Percentiles rank a stretch among this genome's conserved stretches.
Conservation (phyloP, 2,797 vertebrate genomes). For the Micrastur ruficollis region DNA sequence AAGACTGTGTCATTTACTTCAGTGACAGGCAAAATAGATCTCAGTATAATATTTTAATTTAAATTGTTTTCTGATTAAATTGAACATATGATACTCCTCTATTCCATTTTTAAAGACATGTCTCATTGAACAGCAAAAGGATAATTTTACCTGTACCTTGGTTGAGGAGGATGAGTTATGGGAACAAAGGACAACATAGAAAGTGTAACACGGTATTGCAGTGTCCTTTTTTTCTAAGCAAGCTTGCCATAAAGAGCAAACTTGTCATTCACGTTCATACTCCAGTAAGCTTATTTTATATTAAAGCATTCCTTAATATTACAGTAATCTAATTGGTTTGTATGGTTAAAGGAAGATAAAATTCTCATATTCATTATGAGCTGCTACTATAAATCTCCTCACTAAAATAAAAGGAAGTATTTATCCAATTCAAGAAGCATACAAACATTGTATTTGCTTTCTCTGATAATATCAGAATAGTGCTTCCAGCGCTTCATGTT, state of each 20-base stretch:
- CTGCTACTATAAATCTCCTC: background rate
- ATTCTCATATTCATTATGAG: background rate
- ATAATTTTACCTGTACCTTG: background rate
- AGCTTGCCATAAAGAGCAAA: background rate
- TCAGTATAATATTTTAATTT: background rate
- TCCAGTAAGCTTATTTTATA: background rate
- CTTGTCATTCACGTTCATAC: background rate
- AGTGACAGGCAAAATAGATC: background rate
- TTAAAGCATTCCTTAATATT: background rate
- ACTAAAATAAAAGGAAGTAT: constrained; percentile 14
- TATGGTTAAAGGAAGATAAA: constrained; percentile 5
- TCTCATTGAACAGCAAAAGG: background rate
- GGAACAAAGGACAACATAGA: background rate
- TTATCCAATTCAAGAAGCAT: background rate
- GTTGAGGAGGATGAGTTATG: background rate
- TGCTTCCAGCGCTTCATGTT: background rate
- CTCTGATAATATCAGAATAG: background rate
- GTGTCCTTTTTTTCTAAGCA: background rate
- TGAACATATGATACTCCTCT: background rate
- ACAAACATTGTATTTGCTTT: background rate
- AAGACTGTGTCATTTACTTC: background rate
- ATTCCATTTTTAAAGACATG: background rate
- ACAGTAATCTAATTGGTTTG: background rate
- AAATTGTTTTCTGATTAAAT: background rate
- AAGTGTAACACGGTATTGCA: background rate